Base-by-base conservation (phyloP, 2,888 invertebrate genomes). In the Apocheima hispidaria region DNA sequence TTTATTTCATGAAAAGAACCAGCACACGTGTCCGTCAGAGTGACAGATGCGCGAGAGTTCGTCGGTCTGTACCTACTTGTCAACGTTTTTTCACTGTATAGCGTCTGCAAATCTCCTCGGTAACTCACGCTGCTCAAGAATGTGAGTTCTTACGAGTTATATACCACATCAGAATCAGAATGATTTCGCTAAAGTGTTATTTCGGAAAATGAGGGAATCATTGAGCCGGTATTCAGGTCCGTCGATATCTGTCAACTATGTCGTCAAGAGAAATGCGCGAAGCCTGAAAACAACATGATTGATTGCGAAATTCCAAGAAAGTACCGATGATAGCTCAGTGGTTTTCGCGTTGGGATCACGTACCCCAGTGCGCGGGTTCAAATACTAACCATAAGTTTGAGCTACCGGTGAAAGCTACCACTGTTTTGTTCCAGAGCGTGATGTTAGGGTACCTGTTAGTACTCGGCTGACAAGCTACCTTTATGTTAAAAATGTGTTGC, bases 71-170 rank as follows among this genome's bases (percentile, higher is more conserved):
- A 75, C n/a, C n/a, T n/a, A n/a, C 82, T 85, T 83, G 84, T 88
- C 87, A 83, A 78, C 78, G 79, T 81, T 78, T 77, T 77, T 78
- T 75, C 79, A 75, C 79, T 75, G 82, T 82, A 82, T 82, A 85
- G 82, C 78, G 74, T 68, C 79, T 78, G 78, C 73, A 76, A 77
- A 74, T 69, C 71, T 73, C 63, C 38, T 66, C 74, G 63, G 72
- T 76, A 75, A 78, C 74, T 82, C 70, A 80, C 73, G 75, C 77
- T 76, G 75, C 78, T 73, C 67, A 72, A 69, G 69, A 78, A 74
- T 73, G 65, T 60, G 72, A 73, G 79, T 79, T 75, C 80, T 80
- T 75, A 76, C 74, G 75, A 78, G 82, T 76, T 81, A 26, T 26
- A 77, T 73, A 76, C 77, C 69, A 68, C 72, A 71, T 73, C 66